Evolutionary conservation across 1,140 invertebrate species (phyloP).

Genomic region (Paralvinella palmiformis): DNA sequence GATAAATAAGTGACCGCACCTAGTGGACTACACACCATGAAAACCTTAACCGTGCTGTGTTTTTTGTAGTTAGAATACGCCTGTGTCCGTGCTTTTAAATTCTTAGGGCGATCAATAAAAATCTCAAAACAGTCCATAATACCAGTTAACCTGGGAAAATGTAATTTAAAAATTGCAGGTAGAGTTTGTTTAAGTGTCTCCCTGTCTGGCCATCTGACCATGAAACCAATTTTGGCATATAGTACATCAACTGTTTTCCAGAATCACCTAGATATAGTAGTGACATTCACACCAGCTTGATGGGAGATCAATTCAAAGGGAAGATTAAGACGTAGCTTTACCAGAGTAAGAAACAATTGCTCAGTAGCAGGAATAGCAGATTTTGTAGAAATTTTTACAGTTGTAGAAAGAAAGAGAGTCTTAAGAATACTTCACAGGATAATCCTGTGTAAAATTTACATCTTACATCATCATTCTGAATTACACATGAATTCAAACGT

Average conservation of each 20-base stretch:
- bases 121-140: conserved; percentile 31
- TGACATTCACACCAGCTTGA: conserved; percentile 7
- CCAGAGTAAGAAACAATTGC: conserved; percentile 4
- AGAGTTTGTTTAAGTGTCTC: conserved; percentile 7
- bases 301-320: conserved; percentile 3
- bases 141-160: conserved; percentile 19
- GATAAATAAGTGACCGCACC: conserved; percentile 24
- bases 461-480: background rate
- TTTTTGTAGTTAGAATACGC: conserved; percentile 25
- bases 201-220: conserved; percentile 7
- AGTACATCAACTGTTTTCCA: conserved; percentile 4
- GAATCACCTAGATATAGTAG: conserved; percentile 1
- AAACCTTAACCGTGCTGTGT: conserved; percentile 24
- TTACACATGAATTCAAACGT: background rate
- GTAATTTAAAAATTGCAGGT: conserved; percentile 19
- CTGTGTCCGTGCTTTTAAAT: conserved; percentile 15
- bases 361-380: background rate
- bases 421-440: background rate
- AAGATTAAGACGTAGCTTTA: conserved; percentile 5
- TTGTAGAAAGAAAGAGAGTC: conserved; percentile 7
- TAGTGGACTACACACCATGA: conserved; percentile 22
- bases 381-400: background rate
- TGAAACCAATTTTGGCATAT: conserved; percentile 4
- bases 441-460: conserved; percentile 3
- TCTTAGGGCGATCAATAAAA: conserved; percentile 24